A percentile compares a stretch with the other conserved stretches of the same genome.
These are phyloP conservation scores for Carduelis carduelis DNA, from an alignment of 2,797 vertebrate genomes.

Conservation along the genomic window DNA sequence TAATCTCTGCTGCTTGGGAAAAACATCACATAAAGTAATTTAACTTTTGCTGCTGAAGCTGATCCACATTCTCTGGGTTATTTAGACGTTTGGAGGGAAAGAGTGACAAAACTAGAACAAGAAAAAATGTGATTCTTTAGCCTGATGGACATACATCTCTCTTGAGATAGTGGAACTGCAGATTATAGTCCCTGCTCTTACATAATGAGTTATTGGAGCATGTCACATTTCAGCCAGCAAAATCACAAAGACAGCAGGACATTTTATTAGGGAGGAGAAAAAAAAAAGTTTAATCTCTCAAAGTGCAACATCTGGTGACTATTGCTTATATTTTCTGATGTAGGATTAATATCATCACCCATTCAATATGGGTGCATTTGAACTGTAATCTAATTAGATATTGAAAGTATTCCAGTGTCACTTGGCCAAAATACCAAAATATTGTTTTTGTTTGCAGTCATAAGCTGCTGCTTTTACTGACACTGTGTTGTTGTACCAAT, in stretches of 20 bases:
- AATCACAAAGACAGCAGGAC: slow-evolving; percentile 31
- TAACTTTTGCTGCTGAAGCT: background rate
- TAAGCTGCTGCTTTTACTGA: background rate
- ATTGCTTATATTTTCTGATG: background rate
- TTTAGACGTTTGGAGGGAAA: background rate
- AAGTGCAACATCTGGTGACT: slow-evolving; percentile 49
- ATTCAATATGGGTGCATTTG: background rate
- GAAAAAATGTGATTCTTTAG: background rate
- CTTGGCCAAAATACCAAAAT: background rate
- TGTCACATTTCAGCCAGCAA: background rate
- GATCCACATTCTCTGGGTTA: background rate
- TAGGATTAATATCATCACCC: background rate
- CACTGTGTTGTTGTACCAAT: background rate
- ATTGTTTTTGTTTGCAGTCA: background rate
- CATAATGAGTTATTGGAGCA: background rate
- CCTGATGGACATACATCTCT: background rate
- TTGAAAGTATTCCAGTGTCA: background rate
- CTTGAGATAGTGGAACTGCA: background rate
- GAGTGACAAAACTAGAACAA: background rate
- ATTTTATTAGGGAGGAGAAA: background rate
- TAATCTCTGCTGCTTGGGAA: background rate
- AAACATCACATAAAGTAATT: background rate
- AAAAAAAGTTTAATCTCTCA: background rate
- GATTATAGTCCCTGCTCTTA: background rate
- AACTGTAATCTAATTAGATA: background rate